phyloP scores from a whole-genome alignment of 2,797 vertebrate genomes.

The Arnoldichthys spilopterus region DNA sequence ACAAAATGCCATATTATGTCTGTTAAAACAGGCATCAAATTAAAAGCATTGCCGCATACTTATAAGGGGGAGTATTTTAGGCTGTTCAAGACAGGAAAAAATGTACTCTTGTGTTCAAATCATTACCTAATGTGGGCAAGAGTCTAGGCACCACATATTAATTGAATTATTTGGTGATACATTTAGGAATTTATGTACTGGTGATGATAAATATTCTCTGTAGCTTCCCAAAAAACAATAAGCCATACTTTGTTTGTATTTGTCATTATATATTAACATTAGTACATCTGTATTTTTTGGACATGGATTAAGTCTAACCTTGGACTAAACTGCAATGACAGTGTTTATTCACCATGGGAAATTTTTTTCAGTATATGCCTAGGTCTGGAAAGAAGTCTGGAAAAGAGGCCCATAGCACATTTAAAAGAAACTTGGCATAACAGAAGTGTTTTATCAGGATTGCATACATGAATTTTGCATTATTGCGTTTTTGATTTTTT shows the following conservation, averaged over 20 bases:
- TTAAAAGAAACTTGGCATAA: no score
- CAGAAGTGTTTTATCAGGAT: no score
- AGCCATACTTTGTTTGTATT: neutral
- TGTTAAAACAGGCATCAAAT: slow-evolving; percentile 54
- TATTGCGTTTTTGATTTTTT: no score
- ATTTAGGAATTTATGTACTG: neutral
- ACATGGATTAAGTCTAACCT: no score
- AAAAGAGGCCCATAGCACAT: no score
- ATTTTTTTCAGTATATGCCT: no score
- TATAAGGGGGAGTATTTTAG: slow-evolving; percentile 16
- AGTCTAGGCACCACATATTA: slow-evolving; percentile 23
- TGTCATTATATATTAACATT: no score
- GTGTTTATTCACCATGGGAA: no score
- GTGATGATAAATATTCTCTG: neutral
- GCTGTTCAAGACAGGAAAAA: slow-evolving; percentile 28
- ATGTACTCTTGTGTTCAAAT: slow-evolving; percentile 48
- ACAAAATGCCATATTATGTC: slow-evolving; percentile 47
- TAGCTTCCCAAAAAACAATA: neutral
- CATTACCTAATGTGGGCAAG: slow-evolving; percentile 46
- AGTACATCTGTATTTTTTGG: no score
- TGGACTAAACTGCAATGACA: no score
- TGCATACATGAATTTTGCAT: no score
- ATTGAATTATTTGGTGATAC: neutral
- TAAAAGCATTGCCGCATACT: slow-evolving; percentile 48
- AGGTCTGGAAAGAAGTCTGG: no score